phyloP scores from a whole-genome alignment of 1,140 invertebrate species.

The Agrilus planipennis region DNA sequence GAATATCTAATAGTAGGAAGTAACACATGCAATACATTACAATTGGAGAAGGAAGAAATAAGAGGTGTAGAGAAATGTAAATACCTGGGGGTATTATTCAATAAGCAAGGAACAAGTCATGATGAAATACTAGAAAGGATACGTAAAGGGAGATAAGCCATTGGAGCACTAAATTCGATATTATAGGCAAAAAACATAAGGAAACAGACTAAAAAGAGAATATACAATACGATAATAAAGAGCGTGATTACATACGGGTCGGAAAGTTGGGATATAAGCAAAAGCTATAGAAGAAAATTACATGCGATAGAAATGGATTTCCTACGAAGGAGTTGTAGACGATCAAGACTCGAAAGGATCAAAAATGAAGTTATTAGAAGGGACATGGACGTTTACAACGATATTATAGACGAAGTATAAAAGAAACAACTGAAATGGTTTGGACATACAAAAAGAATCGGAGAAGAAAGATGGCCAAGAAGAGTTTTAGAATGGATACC shows the following conservation, averaged over 20 bases:
- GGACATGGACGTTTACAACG: conserved; percentile 1
- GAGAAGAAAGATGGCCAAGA: conserved; percentile 6
- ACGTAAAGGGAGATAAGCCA: conserved; percentile 9
- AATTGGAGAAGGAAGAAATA: too few species aligned
- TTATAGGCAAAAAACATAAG: conserved; percentile 11
- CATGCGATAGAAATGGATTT: conserved; percentile 3
- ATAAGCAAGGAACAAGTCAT: conserved; percentile 2
- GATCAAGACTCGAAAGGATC: conserved; percentile 1
- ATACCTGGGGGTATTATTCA: neutral
- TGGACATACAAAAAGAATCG: conserved; percentile 5
- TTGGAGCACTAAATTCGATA: conserved; percentile 11
- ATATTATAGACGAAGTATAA: conserved; percentile 3
- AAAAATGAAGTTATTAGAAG: conserved; percentile 5
- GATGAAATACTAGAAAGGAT: conserved; percentile 7
- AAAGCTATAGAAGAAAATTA: neutral
- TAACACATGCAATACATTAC: too few species aligned
- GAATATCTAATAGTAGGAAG: too few species aligned
- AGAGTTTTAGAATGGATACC: too few species aligned
- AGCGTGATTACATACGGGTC: neutral
- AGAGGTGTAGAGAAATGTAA: neutral
- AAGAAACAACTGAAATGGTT: conserved; percentile 7
- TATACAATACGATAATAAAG: neutral
- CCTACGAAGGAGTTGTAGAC: conserved; percentile 1
- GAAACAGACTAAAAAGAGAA: conserved; percentile 12
- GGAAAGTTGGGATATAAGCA: conserved; percentile 1